A percentile compares a stretch with the other conserved stretches of the same genome.
Conservation (phyloP, 2,113 vertebrate genomes). For the Apodemus sylvaticus region DNA sequence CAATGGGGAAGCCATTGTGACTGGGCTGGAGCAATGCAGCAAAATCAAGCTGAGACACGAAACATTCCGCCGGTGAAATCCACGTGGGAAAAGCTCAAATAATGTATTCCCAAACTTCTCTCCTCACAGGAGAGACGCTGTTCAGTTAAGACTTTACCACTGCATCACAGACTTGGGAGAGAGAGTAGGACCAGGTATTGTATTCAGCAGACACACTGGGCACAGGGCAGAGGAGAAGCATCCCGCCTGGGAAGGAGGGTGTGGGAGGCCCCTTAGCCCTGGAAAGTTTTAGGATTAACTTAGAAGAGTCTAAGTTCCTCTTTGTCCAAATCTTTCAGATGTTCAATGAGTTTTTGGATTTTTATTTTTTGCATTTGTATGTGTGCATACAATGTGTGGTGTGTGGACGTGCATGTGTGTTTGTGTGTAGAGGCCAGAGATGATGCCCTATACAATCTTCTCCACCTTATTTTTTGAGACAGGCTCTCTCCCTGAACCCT, state of each 20-base stretch:
- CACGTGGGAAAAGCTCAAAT: neutral
- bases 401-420: neutral
- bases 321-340: neutral
- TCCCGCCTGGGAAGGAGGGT: neutral
- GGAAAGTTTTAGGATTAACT: neutral
- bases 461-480: neutral
- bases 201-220: neutral
- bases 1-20: neutral
- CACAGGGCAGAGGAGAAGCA: too few relatives aligned
- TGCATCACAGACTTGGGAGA: neutral
- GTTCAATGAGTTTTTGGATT: neutral
- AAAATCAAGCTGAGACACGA: neutral
- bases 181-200: neutral
- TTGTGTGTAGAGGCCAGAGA: neutral
- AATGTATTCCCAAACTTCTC: neutral
- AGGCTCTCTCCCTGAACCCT: neutral
- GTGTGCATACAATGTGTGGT: too few relatives aligned
- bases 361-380: neutral
- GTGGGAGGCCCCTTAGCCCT: neutral
- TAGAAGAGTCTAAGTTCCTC: neutral
- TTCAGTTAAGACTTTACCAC: neutral
- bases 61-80: neutral
- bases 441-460: neutral
- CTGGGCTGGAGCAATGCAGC: neutral
- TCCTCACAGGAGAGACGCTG: neutral